Percentiles rank a stretch among this genome's conserved stretches.
phyloP scores from a whole-genome alignment of 2,888 invertebrate genomes.

The Drosophila algonquin region DNA sequence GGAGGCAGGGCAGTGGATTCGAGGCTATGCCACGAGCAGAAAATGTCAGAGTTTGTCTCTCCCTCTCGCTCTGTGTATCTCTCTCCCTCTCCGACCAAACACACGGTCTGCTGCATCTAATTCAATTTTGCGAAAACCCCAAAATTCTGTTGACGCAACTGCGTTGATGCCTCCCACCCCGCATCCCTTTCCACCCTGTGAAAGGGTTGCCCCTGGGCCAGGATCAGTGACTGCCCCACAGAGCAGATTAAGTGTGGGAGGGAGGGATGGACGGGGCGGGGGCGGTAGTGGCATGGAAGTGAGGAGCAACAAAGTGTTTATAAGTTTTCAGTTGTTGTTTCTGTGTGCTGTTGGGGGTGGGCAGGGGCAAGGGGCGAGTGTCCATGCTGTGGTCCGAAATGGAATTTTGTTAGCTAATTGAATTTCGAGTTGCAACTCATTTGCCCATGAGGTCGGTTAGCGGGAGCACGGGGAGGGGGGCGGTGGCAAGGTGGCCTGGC shows the following conservation, averaged over 20 bases:
- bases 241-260: background rate
- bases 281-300: no score
- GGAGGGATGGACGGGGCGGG: background rate
- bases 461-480: background rate
- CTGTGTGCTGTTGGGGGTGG: background rate
- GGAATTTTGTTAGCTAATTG: conserved; percentile 79
- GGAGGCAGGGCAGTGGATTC: conserved; percentile 44
- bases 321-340: conserved; percentile 65
- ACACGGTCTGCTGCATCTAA: conserved; percentile 80
- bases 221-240: background rate
- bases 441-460: conserved; percentile 62
- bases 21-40: conserved; percentile 28
- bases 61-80: conserved; percentile 16
- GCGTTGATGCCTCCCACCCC: conserved; percentile 51
- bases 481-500: conserved; percentile 1
- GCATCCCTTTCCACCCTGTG: background rate
- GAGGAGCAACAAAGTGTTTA: conserved; percentile 64
- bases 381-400: conserved; percentile 68
- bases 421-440: conserved; percentile 79
- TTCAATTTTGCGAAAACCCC: conserved; percentile 76
- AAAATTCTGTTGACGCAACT: conserved; percentile 77
- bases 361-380: conserved; percentile 4
- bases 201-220: conserved; percentile 23
- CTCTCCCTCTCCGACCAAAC: conserved; percentile 15
- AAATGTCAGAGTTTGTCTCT: conserved; percentile 20